Percentiles rank a stretch among this genome's conserved stretches.
phyloP scores from a whole-genome alignment of 2,113 vertebrate genomes.

The Onychostoma macrolepis region DNA sequence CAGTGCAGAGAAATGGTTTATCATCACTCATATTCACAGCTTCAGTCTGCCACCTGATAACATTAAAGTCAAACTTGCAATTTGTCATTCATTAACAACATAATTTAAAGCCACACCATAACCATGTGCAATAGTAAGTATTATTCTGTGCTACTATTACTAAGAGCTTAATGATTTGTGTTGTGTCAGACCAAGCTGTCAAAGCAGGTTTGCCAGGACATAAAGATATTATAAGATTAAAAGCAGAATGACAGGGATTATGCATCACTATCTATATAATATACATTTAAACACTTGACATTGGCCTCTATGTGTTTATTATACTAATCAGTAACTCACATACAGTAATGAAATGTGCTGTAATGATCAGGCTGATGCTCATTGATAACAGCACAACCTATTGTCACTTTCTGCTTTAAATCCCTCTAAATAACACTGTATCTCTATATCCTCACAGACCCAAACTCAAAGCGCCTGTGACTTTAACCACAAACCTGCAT shows the following conservation, averaged over 20 bases:
- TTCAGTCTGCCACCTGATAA: conserved; percentile 85
- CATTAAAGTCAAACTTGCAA: conserved; percentile 6
- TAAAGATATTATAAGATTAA: neutral
- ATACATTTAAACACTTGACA: neutral
- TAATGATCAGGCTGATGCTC: neutral
- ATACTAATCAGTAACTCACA: neutral
- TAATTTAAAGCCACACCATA: neutral
- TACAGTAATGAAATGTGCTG: neutral
- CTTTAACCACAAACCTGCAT: neutral
- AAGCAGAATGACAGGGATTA: neutral
- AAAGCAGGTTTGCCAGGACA: neutral
- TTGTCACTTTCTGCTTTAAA: conserved; percentile 2
- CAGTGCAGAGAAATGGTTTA: conserved; percentile 89
- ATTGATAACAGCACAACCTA: neutral
- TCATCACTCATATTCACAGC: conserved; percentile 99
- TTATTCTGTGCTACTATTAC: neutral
- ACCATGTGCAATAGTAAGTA: neutral
- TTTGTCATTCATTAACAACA: neutral
- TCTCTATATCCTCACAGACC: neutral
- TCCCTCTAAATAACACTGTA: neutral
- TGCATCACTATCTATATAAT: neutral
- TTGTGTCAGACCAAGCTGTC: neutral
- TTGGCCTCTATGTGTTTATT: neutral
- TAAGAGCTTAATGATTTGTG: neutral
- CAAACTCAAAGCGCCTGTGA: neutral